Base-by-base conservation (phyloP, 2,888 invertebrate genomes). In the Mystacides longicornis region DNA sequence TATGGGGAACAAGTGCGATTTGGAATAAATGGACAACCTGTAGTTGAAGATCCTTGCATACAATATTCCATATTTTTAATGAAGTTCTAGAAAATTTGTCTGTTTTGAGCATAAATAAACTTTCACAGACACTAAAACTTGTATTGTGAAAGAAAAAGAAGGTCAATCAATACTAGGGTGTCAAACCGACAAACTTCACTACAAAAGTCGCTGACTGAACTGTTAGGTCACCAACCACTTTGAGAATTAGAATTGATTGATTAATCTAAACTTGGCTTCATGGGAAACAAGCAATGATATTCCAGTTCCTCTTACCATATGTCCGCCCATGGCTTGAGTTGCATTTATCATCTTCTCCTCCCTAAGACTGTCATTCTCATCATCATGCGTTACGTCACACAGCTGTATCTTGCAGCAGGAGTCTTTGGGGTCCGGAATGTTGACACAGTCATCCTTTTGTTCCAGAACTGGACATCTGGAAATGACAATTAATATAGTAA, bases 321-420 rank as follows among this genome's bases (percentile, higher is more conserved):
- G 37, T 3, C 7, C 4, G 14, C 16, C 37, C n/a, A 21, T 4
- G 18, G 20, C 45, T 21, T 20, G 18, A 3, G 21, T 45, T 5
- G 19, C 9, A 16, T 21, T 45, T 19, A 45, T 21, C 21, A 20
- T 21, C 45, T 45, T 45, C 18, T 21, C 45, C 11, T 45, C 45
- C 14, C 22, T 47, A 9, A 14, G 3, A 31, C 7, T 19, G n/a
- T 22, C 16, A 14, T 27, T 3, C 60, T 89, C 89, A 61, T 88
- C 87, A 60, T 87, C 87, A 19, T 89, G 77, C 0, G 89, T 88
- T 3, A 91, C 90, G 65, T 91, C 92, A 67, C 93, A 94, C 2
- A 92, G 78, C 58, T 92, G 86, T 60, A 90, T 81, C 63, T 86
- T 89, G 65, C 93, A 93, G 67, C 93, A 93, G 1, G 84, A 74